Conservation (phyloP, 2,888 invertebrate genomes). For the Noctuana brunneofusca region DNA sequence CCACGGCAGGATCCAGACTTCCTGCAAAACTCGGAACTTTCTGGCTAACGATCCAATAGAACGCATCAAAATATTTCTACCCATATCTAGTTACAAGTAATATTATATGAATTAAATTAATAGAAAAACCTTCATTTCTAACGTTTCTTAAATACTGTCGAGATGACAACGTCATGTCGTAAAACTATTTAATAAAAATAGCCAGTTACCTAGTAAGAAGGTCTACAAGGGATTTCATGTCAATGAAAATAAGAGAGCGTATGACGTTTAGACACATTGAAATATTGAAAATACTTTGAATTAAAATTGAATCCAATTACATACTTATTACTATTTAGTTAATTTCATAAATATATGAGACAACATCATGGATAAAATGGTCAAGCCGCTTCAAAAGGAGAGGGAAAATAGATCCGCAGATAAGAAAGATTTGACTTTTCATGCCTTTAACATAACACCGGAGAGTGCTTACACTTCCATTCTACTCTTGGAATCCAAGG, state of each 20-base stretch:
- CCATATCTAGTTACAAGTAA: conserved; percentile 6
- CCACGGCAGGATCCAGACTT: conserved; percentile 74
- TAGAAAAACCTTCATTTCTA: background rate
- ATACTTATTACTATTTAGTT: too few relatives aligned
- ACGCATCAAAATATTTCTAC: conserved; percentile 60
- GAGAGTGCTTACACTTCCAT: conserved; percentile 74
- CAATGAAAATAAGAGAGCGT: too few relatives aligned
- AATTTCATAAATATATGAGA: too few relatives aligned
- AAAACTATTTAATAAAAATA: too few relatives aligned
- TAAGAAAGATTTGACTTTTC: conserved; percentile 70
- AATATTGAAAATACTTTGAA: too few relatives aligned
- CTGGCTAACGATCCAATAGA: conserved; percentile 61
- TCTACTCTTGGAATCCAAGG: conserved; percentile 66
- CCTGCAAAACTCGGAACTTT: conserved; percentile 68
- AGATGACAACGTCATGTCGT: background rate
- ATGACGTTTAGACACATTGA: too few relatives aligned
- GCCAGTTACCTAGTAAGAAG: too few relatives aligned
- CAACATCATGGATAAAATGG: conserved; percentile 41
- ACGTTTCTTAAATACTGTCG: background rate
- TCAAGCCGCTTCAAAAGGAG: conserved; percentile 72
- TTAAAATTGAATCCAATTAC: too few relatives aligned
- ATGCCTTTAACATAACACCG: conserved; percentile 68
- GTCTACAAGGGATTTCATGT: too few relatives aligned
- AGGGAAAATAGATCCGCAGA: conserved; percentile 73
- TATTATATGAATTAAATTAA: background rate